These are phyloP conservation scores for Melinaea menophilus DNA, from an alignment of 2,888 invertebrate genomes.

Conservation along the genomic window DNA sequence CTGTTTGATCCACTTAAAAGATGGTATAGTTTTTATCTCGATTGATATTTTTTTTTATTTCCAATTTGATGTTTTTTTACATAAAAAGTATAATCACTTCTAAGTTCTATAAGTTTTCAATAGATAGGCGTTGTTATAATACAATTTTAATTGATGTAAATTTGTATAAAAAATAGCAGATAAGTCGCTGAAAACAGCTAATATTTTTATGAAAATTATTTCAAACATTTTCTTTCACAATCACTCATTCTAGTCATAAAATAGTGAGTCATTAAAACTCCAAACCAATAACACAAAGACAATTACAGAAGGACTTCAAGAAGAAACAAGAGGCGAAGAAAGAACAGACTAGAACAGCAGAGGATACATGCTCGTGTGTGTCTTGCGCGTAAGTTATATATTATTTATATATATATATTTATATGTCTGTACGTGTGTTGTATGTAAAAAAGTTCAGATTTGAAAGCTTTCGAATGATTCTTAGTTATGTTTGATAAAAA, in stretches of 20 bases:
- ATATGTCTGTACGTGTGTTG: background rate
- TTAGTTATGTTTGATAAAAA: background rate
- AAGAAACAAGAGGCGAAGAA: constrained; percentile 16
- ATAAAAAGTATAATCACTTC: too few species aligned
- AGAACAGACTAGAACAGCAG: constrained; percentile 20
- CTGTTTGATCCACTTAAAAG: too few species aligned
- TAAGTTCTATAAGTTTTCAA: too few species aligned
- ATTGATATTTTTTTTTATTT: background rate
- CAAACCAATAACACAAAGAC: background rate
- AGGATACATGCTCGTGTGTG: constrained; percentile 52
- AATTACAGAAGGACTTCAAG: background rate
- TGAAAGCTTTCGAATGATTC: too few species aligned
- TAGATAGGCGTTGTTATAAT: too few species aligned
- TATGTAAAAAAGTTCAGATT: background rate
- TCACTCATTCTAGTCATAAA: background rate
- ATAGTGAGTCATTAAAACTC: background rate
- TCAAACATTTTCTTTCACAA: background rate
- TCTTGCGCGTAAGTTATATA: constrained; percentile 56
- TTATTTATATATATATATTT: background rate
- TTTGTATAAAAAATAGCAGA: too few species aligned
- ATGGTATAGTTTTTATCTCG: background rate
- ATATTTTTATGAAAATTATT: background rate
- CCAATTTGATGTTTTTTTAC: background rate
- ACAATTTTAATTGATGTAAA: too few species aligned
- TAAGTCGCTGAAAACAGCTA: too few species aligned